phyloP scores from a whole-genome alignment of 2,888 invertebrate species.

The Gibbula magus region DNA sequence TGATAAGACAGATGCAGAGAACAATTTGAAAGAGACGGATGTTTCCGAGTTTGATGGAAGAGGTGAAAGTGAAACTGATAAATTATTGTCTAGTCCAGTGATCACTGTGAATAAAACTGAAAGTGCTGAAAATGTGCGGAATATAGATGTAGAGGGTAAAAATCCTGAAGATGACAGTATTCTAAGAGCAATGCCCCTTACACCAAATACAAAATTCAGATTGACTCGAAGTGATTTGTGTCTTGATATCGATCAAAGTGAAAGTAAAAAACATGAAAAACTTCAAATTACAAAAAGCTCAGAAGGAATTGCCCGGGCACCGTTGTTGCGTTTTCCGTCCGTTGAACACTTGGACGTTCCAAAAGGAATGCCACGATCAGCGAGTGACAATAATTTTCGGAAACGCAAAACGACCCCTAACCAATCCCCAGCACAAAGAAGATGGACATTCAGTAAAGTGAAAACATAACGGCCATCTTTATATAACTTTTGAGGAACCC shows the following conservation, averaged over 20 bases:
- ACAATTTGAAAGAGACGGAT: neutral
- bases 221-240: constrained; percentile 47
- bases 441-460: constrained; percentile 22
- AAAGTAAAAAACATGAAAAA: constrained; percentile 1
- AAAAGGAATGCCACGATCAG: constrained; percentile 35
- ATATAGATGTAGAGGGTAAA: constrained; percentile 26
- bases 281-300: constrained; percentile 36
- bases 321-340: constrained; percentile 48
- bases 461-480: neutral
- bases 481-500: no score
- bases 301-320: constrained; percentile 36
- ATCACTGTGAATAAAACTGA: constrained; percentile 40
- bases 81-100: neutral
- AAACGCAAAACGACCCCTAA: neutral
- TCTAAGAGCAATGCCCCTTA: constrained; percentile 31
- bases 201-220: constrained; percentile 32
- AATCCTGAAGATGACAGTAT: constrained; percentile 35
- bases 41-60: neutral
- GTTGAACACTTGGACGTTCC: constrained; percentile 54
- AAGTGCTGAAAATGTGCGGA: constrained; percentile 11
- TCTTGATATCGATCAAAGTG: constrained; percentile 18
- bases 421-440: neutral
- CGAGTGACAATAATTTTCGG: constrained; percentile 40
- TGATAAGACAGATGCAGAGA: neutral
- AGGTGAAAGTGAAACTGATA: neutral